Conservation (phyloP, 2,797 vertebrate genomes). For the Chelon labrosus region DNA sequence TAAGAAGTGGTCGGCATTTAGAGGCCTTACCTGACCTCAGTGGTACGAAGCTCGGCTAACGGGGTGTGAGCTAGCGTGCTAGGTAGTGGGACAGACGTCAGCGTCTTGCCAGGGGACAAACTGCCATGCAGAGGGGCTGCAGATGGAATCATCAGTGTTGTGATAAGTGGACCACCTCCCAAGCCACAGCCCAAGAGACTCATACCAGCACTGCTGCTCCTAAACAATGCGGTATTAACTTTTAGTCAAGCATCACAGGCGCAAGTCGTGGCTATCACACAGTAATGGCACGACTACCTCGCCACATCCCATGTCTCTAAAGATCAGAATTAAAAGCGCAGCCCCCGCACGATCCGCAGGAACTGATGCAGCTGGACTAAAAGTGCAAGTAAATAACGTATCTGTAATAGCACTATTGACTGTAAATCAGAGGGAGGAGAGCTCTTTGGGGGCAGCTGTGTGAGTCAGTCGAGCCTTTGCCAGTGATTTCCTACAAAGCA, state of each 20-base stretch:
- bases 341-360: background rate
- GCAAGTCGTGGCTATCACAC: background rate
- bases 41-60: no score
- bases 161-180: no score
- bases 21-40: no score
- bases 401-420: conserved; percentile 38
- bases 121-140: no score
- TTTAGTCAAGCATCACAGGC: background rate
- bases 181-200: background rate
- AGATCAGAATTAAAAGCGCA: conserved; percentile 18
- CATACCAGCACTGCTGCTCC: background rate
- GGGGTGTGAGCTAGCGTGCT: no score
- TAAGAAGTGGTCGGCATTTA: no score
- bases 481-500: conserved; percentile 66
- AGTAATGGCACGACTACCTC: background rate
- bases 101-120: no score
- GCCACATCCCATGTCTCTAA: background rate
- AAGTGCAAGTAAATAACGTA: conserved; percentile 46
- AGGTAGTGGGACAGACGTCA: no score
- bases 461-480: conserved; percentile 63
- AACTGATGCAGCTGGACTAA: conserved; percentile 23
- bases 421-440: conserved; percentile 51
- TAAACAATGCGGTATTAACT: background rate
- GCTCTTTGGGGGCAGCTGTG: conserved; percentile 54
- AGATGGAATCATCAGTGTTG: no score